Evolutionary conservation across 2,888 invertebrate genomes (phyloP), one percentile per base, ranked within the genome.

Genomic region (Eretmocerus hayati): DNA sequence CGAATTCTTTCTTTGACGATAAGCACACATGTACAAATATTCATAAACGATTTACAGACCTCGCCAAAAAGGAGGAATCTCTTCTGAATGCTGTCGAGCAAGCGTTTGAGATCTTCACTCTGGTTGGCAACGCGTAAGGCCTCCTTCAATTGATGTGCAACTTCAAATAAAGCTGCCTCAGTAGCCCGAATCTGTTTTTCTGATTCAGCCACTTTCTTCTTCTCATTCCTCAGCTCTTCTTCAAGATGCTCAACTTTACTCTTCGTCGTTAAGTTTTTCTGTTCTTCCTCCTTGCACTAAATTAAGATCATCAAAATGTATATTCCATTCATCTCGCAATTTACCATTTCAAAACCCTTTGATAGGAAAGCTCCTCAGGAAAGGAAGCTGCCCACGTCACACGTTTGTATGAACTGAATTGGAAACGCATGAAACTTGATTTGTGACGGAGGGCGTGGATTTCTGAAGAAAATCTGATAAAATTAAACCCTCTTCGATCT

Each of bases 251-350:
- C 77, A 46, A 75, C 74, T 11, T 71, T 71, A 50, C 74, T 72
- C 22, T 73, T 73, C 38, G 80, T 59, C 13, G 65, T 62, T 51
- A 73, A 74, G 57, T 75, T 78, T 50, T 77, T 74, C 49, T 77
- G 76, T 57, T 79, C 71, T 48, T 80, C 73, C 46, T 71, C 71
- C 54, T 75, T 74, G 62, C 76, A 79, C 74, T 80, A 65, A 39
- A 38, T 30, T 30, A 9, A 30, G 13, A 30, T 30, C n/a, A n/a
- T 30, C 30, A 30, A 30, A 30, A 9, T 30, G 30, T 30, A 30
- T 9, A n/a, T n/a, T n/a, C n/a, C n/a, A n/a, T n/a, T n/a, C n/a
- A n/a, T n/a, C n/a, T n/a, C n/a, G n/a, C n/a, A n/a, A n/a, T n/a
- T n/a, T n/a, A n/a, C n/a, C n/a, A n/a, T n/a, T n/a, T n/a, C n/a